A percentile compares a stretch with the other conserved stretches of the same genome.
Evolutionary conservation across 2,797 vertebrate genomes (phyloP).

Genomic region (Enoplosus armatus): DNA sequence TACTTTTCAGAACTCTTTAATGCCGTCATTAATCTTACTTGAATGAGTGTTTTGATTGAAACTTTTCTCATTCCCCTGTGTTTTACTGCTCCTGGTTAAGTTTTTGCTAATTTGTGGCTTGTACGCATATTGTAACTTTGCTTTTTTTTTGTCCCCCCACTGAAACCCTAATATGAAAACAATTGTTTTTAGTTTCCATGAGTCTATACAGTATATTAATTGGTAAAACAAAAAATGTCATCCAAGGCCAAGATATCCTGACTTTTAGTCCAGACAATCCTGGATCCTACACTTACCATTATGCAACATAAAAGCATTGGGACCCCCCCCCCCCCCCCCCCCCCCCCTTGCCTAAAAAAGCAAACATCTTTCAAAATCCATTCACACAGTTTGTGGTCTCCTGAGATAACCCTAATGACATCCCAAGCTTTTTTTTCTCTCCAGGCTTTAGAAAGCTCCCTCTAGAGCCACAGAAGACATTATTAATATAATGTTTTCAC

Average conservation of each 20-base stretch:
- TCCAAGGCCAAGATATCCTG: background rate
- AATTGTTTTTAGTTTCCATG: background rate
- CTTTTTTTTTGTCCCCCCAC: background rate
- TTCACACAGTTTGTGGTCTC: background rate
- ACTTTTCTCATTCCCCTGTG: background rate
- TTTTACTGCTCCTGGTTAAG: background rate
- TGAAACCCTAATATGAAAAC: background rate
- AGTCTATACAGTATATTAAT: background rate
- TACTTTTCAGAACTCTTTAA: slow-evolving; percentile 33
- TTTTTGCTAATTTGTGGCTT: background rate
- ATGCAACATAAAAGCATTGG: background rate
- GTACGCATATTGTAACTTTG: background rate
- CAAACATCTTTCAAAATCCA: background rate
- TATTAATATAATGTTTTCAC: background rate
- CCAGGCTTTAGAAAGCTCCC: background rate
- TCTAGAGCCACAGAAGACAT: background rate
- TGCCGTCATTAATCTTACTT: slow-evolving; percentile 38
- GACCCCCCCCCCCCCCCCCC: too few species aligned
- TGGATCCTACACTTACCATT: background rate
- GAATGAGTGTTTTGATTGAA: slow-evolving; percentile 33
- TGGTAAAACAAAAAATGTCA: too few species aligned
- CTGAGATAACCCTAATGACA: background rate
- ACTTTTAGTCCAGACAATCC: background rate
- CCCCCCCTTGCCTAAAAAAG: background rate
- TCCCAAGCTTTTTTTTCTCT: background rate